Evolutionary conservation across 2,113 vertebrate genomes (phyloP).

Genomic region (Neomonachus schauinslandi): DNA sequence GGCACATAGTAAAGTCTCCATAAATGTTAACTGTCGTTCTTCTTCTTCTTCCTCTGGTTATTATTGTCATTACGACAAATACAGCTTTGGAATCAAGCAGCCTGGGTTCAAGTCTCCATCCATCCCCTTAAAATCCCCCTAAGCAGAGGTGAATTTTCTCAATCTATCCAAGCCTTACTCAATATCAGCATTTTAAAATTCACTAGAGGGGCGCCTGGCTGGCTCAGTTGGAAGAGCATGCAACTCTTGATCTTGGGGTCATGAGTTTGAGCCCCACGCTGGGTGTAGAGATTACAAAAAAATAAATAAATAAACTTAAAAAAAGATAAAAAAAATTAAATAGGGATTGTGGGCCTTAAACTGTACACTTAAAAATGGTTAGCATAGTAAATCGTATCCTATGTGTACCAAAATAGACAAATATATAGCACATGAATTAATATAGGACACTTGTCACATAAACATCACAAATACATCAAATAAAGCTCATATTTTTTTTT

Average conservation of each 20-base stretch:
- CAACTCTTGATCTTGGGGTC: not conserved
- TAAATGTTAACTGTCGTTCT: not conserved
- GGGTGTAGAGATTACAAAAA: not conserved
- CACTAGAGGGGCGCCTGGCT: not conserved
- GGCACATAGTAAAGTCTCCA: not conserved
- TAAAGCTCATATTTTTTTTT: not conserved
- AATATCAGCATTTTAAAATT: not conserved
- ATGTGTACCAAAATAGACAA: not conserved
- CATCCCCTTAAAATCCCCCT: not conserved
- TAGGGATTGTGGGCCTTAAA: not conserved
- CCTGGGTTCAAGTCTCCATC: not conserved
- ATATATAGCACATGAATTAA: not conserved
- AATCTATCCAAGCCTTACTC: not conserved
- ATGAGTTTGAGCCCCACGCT: not conserved
- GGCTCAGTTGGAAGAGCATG: not conserved
- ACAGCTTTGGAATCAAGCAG: not conserved
- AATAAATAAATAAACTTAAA: not conserved
- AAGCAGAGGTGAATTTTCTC: not conserved
- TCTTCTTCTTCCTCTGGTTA: not conserved
- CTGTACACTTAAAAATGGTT: not conserved
- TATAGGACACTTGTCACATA: not conserved
- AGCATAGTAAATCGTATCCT: not conserved
- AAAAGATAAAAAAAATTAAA: not conserved
- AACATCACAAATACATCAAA: not conserved
- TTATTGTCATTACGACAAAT: not conserved